phyloP scores from a whole-genome alignment of 1,140 invertebrate genomes.

The Eriosoma lanigerum region DNA sequence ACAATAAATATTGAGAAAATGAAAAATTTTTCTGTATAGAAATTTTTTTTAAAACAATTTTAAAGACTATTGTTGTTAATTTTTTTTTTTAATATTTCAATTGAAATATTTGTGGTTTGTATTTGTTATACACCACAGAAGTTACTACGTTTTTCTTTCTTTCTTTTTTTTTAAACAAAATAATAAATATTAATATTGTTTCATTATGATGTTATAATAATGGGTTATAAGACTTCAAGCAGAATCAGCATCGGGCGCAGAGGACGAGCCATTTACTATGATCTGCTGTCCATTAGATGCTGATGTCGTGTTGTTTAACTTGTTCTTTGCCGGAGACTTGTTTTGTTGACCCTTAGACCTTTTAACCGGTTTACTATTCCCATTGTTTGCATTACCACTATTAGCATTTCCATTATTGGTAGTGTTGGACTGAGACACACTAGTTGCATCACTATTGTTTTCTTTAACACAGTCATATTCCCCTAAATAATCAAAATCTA shows the following conservation, averaged over 20 bases:
- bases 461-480: background rate
- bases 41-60: constrained; percentile 37
- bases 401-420: constrained; percentile 36
- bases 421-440: constrained; percentile 2
- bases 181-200: constrained; percentile 11
- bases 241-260: constrained; percentile 43
- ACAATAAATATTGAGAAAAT: constrained; percentile 37
- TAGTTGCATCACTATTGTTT: constrained; percentile 6
- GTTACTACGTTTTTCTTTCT: background rate
- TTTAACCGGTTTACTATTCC: constrained; percentile 35
- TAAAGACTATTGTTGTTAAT: constrained; percentile 47
- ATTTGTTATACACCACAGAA: constrained; percentile 23
- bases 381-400: constrained; percentile 19
- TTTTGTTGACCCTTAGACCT: constrained; percentile 44
- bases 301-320: constrained; percentile 24
- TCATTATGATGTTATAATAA: constrained; percentile 18
- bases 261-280: constrained; percentile 38
- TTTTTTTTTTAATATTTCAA: constrained; percentile 35
- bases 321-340: constrained; percentile 42
- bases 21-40: constrained; percentile 32
- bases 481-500: constrained; percentile 18
- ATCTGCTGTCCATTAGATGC: constrained; percentile 38
- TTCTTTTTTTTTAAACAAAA: constrained; percentile 27
- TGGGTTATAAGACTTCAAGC: constrained; percentile 14
- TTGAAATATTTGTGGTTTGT: constrained; percentile 42